phyloP scores from a whole-genome alignment of 2,888 invertebrate species.

The Galerucella pusilla region DNA sequence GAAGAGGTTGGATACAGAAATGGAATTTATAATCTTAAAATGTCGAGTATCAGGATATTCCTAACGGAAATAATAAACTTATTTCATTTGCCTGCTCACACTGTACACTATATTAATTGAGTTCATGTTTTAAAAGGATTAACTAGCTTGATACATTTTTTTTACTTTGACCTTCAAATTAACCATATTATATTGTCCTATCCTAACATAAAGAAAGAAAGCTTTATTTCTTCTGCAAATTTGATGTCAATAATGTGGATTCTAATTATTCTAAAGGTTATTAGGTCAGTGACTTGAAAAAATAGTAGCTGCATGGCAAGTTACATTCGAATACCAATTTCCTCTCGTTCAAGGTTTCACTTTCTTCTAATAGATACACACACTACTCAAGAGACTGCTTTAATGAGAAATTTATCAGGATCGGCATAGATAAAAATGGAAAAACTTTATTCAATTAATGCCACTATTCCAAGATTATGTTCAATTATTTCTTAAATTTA shows the following conservation, averaged over 20 bases:
- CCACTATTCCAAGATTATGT: too few species aligned
- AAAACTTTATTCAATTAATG: neutral
- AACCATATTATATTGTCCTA: too few species aligned
- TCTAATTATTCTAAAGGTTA: neutral
- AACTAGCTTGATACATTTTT: too few species aligned
- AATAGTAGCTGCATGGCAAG: constrained; percentile 1
- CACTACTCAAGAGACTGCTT: neutral
- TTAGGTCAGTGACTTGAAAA: neutral
- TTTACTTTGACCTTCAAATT: too few species aligned
- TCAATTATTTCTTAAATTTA: too few species aligned
- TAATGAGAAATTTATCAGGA: neutral
- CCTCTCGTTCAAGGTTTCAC: constrained; percentile 21
- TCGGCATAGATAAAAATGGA: neutral
- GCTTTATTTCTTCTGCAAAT: neutral
- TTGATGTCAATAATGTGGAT: neutral
- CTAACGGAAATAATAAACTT: too few species aligned
- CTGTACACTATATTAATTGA: too few species aligned
- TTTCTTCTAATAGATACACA: constrained; percentile 21
- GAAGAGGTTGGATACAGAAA: too few species aligned
- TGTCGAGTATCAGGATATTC: too few species aligned
- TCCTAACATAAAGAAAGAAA: neutral
- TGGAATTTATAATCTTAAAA: too few species aligned
- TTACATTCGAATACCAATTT: constrained; percentile 1
- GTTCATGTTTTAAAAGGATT: too few species aligned
- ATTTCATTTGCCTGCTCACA: too few species aligned